A percentile compares a stretch with the other conserved stretches of the same genome.
These are phyloP conservation scores for Glaucomys volans DNA, from an alignment of 2,113 vertebrate genomes.

Conservation along the genomic window DNA sequence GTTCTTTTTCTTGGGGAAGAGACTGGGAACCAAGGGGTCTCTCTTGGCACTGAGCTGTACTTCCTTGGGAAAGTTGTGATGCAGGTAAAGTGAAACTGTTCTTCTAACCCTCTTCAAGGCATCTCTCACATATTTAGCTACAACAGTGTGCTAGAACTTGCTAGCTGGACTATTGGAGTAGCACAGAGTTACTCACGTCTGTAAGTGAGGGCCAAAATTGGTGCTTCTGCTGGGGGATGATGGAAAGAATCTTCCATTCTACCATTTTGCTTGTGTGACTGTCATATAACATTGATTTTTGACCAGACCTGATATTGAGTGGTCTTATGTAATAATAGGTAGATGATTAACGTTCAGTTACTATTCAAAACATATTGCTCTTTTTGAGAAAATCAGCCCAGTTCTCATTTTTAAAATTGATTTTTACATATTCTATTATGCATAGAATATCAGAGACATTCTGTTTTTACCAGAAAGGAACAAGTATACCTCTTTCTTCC, in stretches of 20 bases:
- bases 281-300: neutral
- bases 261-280: neutral
- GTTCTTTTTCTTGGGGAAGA: neutral
- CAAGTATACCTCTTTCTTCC: neutral
- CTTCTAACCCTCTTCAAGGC: neutral
- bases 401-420: neutral
- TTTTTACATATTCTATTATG: neutral
- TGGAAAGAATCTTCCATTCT: neutral
- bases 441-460: neutral
- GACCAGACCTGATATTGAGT: neutral
- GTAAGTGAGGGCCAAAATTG: neutral
- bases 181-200: too few species aligned
- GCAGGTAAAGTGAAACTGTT: neutral
- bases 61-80: neutral
- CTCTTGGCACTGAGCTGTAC: neutral
- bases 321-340: neutral
- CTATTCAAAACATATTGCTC: neutral
- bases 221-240: neutral
- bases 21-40: too few species aligned
- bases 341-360: neutral
- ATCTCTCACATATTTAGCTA: neutral
- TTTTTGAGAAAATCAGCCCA: neutral
- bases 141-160: neutral
- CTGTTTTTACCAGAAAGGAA: neutral
- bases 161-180: neutral